Evolutionary conservation across 2,797 vertebrate genomes (phyloP).

Genomic region (Zenarchopterus dispar): DNA sequence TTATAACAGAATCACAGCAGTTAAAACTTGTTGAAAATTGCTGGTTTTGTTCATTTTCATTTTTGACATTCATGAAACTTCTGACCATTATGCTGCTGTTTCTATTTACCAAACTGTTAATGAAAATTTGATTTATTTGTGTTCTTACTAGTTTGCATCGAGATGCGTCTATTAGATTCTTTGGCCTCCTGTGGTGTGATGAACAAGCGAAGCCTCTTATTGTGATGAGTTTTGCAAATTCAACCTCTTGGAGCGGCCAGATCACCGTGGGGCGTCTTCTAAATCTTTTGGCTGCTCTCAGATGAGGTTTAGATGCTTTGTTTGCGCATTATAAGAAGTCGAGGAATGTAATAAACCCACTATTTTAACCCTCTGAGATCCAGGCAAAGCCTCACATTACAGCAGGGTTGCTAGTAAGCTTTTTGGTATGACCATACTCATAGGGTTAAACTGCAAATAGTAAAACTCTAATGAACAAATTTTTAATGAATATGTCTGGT

Average conservation of each 20-base stretch:
- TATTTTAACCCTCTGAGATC: slow-evolving; percentile 84
- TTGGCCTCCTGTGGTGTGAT: slow-evolving; percentile 78
- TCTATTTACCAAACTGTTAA: slow-evolving; percentile 87
- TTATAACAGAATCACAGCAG: slow-evolving; percentile 66
- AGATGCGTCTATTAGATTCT: slow-evolving; percentile 79
- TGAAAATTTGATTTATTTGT: slow-evolving; percentile 88
- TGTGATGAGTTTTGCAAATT: slow-evolving; percentile 62
- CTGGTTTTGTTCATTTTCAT: slow-evolving; percentile 84
- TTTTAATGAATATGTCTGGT: slow-evolving; percentile 85
- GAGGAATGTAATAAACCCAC: slow-evolving; percentile 80
- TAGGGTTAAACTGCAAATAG: slow-evolving; percentile 87
- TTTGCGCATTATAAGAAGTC: slow-evolving; percentile 75
- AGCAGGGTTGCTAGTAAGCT: slow-evolving; percentile 21
- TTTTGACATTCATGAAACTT: slow-evolving; percentile 83
- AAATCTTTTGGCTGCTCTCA: slow-evolving; percentile 55
- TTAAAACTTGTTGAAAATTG: slow-evolving; percentile 76
- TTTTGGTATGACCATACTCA: slow-evolving; percentile 53
- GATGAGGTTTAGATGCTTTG: slow-evolving; percentile 62
- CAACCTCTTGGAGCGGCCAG: slow-evolving; percentile 40
- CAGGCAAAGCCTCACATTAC: slow-evolving; percentile 28
- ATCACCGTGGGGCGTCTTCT: slow-evolving; percentile 44
- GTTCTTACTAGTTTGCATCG: slow-evolving; percentile 86
- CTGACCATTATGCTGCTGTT: slow-evolving; percentile 88
- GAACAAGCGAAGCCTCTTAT: slow-evolving; percentile 71
- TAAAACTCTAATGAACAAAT: slow-evolving; percentile 88